phyloP scores from a whole-genome alignment of 92 coral and sea anemone species.

The Phenganax subtilis region DNA sequence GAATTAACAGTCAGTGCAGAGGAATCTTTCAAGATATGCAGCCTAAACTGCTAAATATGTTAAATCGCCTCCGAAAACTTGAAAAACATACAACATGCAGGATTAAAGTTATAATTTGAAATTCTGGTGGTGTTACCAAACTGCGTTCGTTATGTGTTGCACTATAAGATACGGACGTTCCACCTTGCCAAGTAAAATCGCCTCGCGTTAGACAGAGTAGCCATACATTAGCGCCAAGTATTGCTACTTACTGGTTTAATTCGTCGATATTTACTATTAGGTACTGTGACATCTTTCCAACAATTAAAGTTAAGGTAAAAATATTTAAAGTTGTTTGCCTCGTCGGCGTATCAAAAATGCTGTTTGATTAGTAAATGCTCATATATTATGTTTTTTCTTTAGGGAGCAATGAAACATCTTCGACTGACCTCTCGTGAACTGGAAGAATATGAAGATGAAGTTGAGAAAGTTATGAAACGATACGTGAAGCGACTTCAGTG shows the following conservation, averaged over 20 bases:
- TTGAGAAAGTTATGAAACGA: constrained; percentile 87
- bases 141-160: too few species aligned
- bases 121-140: too few species aligned
- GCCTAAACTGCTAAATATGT: too few species aligned
- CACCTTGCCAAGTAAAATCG: too few species aligned
- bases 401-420: constrained; percentile 91
- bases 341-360: too few species aligned
- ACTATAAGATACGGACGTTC: too few species aligned
- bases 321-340: not conserved
- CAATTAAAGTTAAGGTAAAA: constrained; percentile 81
- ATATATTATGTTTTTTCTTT: not conserved
- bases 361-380: not conserved
- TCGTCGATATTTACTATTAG: constrained; percentile 36
- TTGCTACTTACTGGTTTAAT: not conserved
- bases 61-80: too few species aligned
- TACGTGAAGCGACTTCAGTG: constrained; percentile 95
- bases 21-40: too few species aligned
- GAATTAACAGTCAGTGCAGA: too few species aligned
- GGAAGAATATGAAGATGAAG: constrained; percentile 91
- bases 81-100: too few species aligned
- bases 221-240: not conserved
- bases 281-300: constrained; percentile 90
- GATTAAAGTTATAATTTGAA: too few species aligned
- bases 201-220: too few species aligned
- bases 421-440: constrained; percentile 85